phyloP scores from a whole-genome alignment of 2,113 vertebrate species.

The Pampusana beccarii region DNA sequence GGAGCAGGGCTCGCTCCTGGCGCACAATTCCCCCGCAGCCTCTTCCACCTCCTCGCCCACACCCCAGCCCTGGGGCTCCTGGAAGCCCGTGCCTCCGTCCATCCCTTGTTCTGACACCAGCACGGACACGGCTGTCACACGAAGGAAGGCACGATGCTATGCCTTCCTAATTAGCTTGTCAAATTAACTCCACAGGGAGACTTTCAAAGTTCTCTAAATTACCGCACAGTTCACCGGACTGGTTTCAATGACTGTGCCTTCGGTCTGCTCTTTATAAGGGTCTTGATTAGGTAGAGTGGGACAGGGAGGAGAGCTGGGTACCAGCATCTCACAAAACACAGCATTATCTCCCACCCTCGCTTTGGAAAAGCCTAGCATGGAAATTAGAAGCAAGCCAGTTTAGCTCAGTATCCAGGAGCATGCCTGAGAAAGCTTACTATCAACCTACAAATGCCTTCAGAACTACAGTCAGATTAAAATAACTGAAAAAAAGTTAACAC shows the following conservation, averaged over 20 bases:
- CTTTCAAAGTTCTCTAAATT: background rate
- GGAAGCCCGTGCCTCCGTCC: background rate
- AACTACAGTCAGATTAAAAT: background rate
- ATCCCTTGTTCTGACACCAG: fast-evolving
- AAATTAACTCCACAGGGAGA: fast-evolving
- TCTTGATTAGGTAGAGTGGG: fast-evolving
- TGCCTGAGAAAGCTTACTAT: background rate
- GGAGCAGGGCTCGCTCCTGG: background rate
- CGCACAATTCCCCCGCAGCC: background rate
- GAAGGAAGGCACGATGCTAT: fast-evolving
- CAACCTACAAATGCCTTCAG: background rate
- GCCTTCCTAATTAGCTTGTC: background rate
- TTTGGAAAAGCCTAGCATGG: background rate
- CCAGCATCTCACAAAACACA: fast-evolving
- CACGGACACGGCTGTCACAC: background rate
- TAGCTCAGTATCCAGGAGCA: background rate
- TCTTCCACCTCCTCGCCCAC: background rate
- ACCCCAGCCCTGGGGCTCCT: no score
- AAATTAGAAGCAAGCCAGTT: background rate
- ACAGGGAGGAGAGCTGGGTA: background rate
- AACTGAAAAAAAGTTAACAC: background rate
- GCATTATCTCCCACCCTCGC: fast-evolving
- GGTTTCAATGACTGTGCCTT: background rate
- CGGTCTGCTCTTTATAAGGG: background rate
- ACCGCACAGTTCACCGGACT: no score